Conservation (phyloP, 2,888 invertebrate species). For the Antitype chi region DNA sequence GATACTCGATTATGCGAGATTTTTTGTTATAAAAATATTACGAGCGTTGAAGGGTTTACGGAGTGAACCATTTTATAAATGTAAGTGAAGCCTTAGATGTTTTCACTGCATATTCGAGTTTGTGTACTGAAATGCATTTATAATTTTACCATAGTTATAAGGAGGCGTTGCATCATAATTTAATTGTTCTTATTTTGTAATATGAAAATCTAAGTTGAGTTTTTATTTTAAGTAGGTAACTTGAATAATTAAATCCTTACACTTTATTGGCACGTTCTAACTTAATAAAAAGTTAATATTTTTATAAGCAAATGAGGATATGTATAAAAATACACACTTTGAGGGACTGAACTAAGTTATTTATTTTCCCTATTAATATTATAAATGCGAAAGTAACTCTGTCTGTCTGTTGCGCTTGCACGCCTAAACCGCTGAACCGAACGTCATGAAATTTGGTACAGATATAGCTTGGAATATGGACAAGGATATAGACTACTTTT, state of each 20-base stretch:
- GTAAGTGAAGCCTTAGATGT: slow-evolving; percentile 24
- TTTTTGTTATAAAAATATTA: slow-evolving; percentile 76
- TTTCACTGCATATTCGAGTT: slow-evolving; percentile 3
- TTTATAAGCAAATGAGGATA: background rate
- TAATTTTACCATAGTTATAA: background rate
- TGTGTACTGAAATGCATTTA: slow-evolving; percentile 1
- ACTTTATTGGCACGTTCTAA: slow-evolving; percentile 9
- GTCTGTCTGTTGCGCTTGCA: too few relatives aligned
- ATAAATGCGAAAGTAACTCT: too few relatives aligned
- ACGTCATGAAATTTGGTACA: too few relatives aligned
- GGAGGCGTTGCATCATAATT: slow-evolving; percentile 15
- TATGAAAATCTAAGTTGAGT: background rate
- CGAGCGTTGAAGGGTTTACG: slow-evolving; percentile 62
- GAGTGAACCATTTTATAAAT: slow-evolving; percentile 65
- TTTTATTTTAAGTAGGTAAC: background rate
- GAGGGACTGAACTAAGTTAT: background rate
- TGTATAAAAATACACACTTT: background rate
- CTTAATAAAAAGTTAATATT: background rate
- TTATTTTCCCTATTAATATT: background rate
- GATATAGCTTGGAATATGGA: too few relatives aligned
- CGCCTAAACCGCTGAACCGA: too few relatives aligned
- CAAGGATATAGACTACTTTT: too few relatives aligned
- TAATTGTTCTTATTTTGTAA: slow-evolving; percentile 12
- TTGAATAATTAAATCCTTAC: slow-evolving; percentile 3
- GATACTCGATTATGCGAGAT: slow-evolving; percentile 68